Conservation (phyloP, 2,113 vertebrate species). For the Pantherophis guttatus region DNA sequence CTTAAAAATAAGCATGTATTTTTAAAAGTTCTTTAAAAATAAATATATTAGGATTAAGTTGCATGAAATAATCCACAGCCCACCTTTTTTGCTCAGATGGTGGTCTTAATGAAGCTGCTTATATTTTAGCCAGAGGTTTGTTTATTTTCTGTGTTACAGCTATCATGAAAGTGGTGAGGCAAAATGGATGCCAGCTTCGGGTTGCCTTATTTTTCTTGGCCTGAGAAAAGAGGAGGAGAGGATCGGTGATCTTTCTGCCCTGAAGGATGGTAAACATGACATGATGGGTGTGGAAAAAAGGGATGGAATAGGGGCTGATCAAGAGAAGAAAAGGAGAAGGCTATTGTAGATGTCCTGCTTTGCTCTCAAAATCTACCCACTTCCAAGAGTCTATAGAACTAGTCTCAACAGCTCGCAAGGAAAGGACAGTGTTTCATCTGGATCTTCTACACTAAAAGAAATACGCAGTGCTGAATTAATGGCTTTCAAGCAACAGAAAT, state of each 20-base stretch:
- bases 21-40: neutral
- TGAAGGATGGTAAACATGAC: slow-evolving; percentile 72
- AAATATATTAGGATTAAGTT: neutral
- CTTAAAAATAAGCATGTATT: neutral
- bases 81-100: neutral
- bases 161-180: slow-evolving; percentile 82
- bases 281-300: neutral
- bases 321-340: neutral
- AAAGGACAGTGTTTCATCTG: neutral
- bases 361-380: neutral
- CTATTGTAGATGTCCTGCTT: neutral
- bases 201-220: slow-evolving; percentile 69
- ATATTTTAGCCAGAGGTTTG: neutral
- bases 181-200: slow-evolving; percentile 61
- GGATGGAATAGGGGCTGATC: neutral
- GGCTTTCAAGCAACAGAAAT: neutral
- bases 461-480: neutral
- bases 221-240: slow-evolving; percentile 60
- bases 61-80: neutral
- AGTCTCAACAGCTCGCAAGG: neutral
- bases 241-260: slow-evolving; percentile 43
- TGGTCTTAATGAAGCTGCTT: neutral
- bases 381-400: neutral
- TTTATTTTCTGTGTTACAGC: slow-evolving; percentile 49
- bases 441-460: neutral